A percentile compares a stretch with the other conserved stretches of the same genome.
phyloP scores from a whole-genome alignment of 2,888 invertebrate species.

The Eupeodes latifasciatus region DNA sequence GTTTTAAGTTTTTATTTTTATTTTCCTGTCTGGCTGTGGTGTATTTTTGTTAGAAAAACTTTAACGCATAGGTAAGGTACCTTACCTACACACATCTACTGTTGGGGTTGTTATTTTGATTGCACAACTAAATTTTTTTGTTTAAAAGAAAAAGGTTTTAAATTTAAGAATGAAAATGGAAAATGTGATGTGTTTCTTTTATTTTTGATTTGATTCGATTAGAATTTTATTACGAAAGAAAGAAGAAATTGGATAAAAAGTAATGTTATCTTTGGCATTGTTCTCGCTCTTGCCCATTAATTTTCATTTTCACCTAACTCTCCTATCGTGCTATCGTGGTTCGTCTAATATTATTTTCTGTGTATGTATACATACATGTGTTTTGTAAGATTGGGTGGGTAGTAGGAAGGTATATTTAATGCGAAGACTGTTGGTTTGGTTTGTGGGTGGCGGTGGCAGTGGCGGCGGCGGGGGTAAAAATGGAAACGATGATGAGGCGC shows the following conservation, averaged over 20 bases:
- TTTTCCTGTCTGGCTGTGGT: constrained; percentile 14
- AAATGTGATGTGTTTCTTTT: not conserved
- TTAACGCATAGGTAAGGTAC: not conserved
- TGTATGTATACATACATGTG: constrained; percentile 38
- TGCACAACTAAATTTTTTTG: not conserved
- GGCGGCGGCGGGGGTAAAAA: constrained; percentile 4
- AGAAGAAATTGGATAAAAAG: constrained; percentile 30
- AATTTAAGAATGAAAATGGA: not conserved
- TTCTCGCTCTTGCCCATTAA: constrained; percentile 4
- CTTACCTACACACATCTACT: not conserved
- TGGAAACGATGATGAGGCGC: constrained; percentile 50
- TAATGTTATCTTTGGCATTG: constrained; percentile 40
- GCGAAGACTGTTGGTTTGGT: not conserved
- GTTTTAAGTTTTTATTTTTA: not conserved
- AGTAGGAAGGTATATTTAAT: not conserved
- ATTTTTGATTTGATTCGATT: not conserved
- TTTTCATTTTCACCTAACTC: not conserved
- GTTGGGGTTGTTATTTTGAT: not conserved
- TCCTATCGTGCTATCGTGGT: constrained; percentile 29
- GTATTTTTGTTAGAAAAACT: constrained; percentile 24
- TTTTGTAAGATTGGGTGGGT: constrained; percentile 48
- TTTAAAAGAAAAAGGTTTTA: not conserved
- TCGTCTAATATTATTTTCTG: constrained; percentile 46
- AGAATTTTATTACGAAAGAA: not conserved
- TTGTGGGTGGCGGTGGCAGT: constrained; percentile 3